Percentiles rank a stretch among this genome's conserved stretches.
Evolutionary conservation across 2,888 invertebrate species (phyloP).

Genomic region (Carcina quercana): DNA sequence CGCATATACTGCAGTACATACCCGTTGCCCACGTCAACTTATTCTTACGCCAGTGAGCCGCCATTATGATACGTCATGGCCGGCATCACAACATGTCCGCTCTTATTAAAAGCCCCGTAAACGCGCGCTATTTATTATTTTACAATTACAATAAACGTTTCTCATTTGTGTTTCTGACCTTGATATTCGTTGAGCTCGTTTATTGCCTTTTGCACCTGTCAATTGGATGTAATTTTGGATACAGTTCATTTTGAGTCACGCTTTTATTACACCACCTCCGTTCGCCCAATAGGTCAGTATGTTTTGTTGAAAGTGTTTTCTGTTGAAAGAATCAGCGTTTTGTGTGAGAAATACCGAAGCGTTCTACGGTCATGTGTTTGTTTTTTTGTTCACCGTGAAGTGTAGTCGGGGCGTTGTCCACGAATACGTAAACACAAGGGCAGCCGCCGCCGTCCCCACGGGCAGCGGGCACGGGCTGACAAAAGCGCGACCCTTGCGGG

Average conservation of each 20-base stretch:
- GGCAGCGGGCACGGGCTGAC: conserved; percentile 38
- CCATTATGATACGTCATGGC: conserved; percentile 50
- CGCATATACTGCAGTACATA: conserved; percentile 44
- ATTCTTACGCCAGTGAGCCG: conserved; percentile 52
- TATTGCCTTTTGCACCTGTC: conserved; percentile 3
- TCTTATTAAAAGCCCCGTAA: conserved; percentile 17
- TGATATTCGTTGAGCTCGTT: conserved; percentile 1
- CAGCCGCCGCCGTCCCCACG: conserved; percentile 33
- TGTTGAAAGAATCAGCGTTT: neutral
- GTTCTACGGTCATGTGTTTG: no score
- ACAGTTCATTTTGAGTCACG: conserved; percentile 5
- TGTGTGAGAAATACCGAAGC: neutral
- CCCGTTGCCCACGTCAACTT: conserved; percentile 39
- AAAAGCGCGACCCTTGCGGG: conserved; percentile 41
- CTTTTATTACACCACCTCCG: neutral
- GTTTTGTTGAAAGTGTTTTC: neutral
- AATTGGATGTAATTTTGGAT: neutral
- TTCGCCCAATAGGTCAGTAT: neutral
- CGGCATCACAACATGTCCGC: conserved; percentile 43
- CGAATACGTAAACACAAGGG: conserved; percentile 38
- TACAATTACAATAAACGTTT: conserved; percentile 20
- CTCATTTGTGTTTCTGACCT: conserved; percentile 7
- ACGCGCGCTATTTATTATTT: conserved; percentile 21
- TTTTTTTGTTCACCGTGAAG: neutral
- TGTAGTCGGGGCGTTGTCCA: conserved; percentile 1